These are phyloP conservation scores for Parnassius glacialis DNA, from an alignment of 2,888 invertebrate genomes.

Conservation along the genomic window DNA sequence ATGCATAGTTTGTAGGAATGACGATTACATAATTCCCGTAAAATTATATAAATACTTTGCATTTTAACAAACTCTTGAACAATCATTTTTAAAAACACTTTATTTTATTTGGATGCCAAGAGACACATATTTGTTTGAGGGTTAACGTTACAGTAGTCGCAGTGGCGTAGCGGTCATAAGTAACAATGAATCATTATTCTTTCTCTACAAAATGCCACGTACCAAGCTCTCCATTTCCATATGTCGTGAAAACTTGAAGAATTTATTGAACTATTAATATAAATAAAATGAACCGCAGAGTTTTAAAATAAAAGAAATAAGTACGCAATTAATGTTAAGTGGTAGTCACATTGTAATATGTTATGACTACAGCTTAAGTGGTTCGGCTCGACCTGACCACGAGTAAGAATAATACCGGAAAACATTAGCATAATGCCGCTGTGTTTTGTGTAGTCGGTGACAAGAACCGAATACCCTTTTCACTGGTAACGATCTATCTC, in stretches of 20 bases:
- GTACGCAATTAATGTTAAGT: too few species aligned
- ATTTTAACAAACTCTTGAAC: not conserved
- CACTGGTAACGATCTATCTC: too few species aligned
- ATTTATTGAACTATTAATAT: slow-evolving; percentile 68
- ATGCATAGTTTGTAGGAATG: not conserved
- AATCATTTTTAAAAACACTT: slow-evolving; percentile 22
- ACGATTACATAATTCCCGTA: too few species aligned
- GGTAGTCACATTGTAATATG: too few species aligned
- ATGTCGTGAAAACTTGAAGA: slow-evolving; percentile 62
- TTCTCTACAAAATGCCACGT: slow-evolving; percentile 40
- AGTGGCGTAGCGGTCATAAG: slow-evolving; percentile 30
- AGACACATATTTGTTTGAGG: slow-evolving; percentile 45
- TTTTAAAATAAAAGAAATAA: not conserved
- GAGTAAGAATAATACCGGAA: too few species aligned
- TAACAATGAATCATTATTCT: slow-evolving; percentile 53
- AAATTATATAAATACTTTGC: too few species aligned
- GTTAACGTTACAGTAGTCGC: slow-evolving; percentile 48
- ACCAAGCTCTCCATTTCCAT: slow-evolving; percentile 61
- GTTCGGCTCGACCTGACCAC: too few species aligned
- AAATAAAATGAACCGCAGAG: slow-evolving; percentile 31
- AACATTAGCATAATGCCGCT: too few species aligned
- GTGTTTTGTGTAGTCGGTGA: too few species aligned
- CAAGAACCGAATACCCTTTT: too few species aligned
- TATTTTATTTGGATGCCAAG: slow-evolving; percentile 39
- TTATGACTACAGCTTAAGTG: too few species aligned